These are phyloP conservation scores for Sitta europaea DNA, from an alignment of 2,113 vertebrate genomes.

Conservation along the genomic window DNA sequence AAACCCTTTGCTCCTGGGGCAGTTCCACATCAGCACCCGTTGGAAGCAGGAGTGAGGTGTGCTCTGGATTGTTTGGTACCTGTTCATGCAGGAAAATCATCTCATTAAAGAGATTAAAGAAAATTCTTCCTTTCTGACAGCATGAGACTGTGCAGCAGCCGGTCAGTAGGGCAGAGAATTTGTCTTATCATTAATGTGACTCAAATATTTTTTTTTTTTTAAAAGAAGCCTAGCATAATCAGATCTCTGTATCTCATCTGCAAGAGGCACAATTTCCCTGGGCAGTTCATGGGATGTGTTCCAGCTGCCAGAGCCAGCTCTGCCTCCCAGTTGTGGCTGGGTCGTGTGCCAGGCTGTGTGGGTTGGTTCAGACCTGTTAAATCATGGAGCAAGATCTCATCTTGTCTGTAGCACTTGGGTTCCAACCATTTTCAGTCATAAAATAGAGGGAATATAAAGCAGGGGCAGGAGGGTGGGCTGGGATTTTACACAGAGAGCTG, in stretches of 20 bases:
- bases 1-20: neutral
- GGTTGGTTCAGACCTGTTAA: neutral
- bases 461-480: neutral
- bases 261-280: neutral
- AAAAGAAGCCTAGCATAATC: neutral
- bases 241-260: neutral
- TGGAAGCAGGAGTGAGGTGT: neutral
- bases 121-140: neutral
- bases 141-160: neutral
- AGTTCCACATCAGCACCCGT: neutral
- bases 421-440: neutral
- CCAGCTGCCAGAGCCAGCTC: neutral
- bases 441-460: neutral
- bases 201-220: neutral
- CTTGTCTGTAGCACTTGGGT: neutral
- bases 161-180: neutral
- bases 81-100: neutral
- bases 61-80: neutral
- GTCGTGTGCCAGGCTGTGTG: neutral
- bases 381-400: neutral
- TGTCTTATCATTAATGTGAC: neutral
- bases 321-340: neutral
- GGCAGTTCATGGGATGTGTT: neutral
- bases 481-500: neutral
- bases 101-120: neutral